Evolutionary conservation across 2,113 vertebrate species (phyloP).

Genomic region (Rhynchomys soricoides): DNA sequence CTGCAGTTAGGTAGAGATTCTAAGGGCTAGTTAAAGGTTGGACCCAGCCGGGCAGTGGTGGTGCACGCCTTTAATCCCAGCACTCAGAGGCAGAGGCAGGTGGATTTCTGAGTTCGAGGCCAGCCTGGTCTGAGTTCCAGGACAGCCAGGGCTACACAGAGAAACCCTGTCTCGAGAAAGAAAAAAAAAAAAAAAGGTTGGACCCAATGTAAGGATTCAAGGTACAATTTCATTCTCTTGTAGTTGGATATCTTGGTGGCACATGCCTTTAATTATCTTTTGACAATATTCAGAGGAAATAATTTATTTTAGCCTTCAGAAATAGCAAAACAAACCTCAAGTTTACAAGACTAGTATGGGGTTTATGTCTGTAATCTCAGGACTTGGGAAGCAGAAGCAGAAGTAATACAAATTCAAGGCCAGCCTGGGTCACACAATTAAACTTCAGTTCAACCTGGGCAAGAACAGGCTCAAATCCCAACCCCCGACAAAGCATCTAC

Average conservation of each 20-base stretch:
- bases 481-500: neutral
- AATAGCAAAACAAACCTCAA: slow-evolving; percentile 51
- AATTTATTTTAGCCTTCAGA: slow-evolving; percentile 37
- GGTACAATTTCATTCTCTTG: slow-evolving; percentile 5
- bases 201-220: slow-evolving; percentile 58
- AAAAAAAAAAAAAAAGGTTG: too few species aligned
- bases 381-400: neutral
- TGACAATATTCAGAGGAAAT: slow-evolving; percentile 12
- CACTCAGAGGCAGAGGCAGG: too few species aligned
- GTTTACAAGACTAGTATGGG: neutral
- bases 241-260: slow-evolving; percentile 39
- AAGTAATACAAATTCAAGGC: neutral
- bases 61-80: too few species aligned
- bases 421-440: neutral
- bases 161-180: too few species aligned
- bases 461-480: neutral
- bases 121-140: too few species aligned
- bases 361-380: neutral
- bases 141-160: too few species aligned
- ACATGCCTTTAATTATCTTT: neutral
- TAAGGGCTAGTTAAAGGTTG: slow-evolving; percentile 74
- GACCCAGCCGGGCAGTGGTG: too few species aligned
- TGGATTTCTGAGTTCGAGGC: too few species aligned
- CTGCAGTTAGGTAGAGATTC: slow-evolving; percentile 6
- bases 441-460: neutral